A percentile compares a stretch with the other conserved stretches of the same genome.
Evolutionary conservation across 2,797 vertebrate genomes (phyloP).

Genomic region (Limosa lapponica): DNA sequence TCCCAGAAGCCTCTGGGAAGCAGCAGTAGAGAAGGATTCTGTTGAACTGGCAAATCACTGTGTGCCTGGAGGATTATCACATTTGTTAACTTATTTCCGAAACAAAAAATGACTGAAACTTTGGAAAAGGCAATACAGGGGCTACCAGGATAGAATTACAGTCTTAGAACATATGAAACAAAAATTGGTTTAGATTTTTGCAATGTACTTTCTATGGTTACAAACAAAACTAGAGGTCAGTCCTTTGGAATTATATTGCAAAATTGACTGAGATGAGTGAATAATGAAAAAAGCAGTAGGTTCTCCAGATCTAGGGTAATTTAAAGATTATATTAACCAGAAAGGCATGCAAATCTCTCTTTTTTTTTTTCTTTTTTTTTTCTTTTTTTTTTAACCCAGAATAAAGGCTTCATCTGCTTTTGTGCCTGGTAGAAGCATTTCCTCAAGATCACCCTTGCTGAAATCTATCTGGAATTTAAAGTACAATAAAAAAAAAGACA

Average conservation of each 20-base stretch:
- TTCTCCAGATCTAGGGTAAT: background rate
- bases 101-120: background rate
- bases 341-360: background rate
- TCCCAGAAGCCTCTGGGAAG: background rate
- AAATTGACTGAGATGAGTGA: background rate
- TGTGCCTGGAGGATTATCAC: background rate
- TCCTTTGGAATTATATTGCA: background rate
- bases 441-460: background rate
- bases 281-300: background rate
- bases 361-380: too few relatives aligned
- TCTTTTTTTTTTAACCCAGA: too few relatives aligned
- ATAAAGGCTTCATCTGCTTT: background rate
- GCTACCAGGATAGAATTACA: background rate
- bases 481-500: background rate
- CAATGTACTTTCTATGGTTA: background rate
- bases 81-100: background rate
- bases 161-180: background rate
- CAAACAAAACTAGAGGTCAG: background rate
- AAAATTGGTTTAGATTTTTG: background rate
- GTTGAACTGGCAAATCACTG: background rate
- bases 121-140: background rate
- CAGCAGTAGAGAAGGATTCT: background rate
- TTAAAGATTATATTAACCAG: background rate
- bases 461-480: background rate
- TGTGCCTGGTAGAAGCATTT: background rate